Base-by-base conservation (phyloP, 2,888 invertebrate species). In the Serrognathus titanus region DNA sequence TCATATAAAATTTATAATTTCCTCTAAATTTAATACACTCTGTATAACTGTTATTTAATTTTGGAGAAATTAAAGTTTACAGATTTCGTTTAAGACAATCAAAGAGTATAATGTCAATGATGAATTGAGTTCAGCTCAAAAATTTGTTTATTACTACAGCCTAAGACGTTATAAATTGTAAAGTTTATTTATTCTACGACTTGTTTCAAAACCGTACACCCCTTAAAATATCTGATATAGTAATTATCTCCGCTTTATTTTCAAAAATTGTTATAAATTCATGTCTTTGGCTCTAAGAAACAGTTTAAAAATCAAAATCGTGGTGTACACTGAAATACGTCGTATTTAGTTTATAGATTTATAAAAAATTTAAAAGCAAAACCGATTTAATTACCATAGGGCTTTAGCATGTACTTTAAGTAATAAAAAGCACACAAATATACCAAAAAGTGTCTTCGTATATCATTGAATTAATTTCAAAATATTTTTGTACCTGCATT, bases 401-500 rank as follows among this genome's bases (percentile, higher is more conserved):
- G 53, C 51, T 53, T 53, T 56, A 56, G 50, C 45, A 47, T 45
- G 36, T 50, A 49, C 38, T 48, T 48, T 45, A 57, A 63, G 61
- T 51, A 51, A 55, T 41, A 57, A 63, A 16, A 59, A 66, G 68
- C 68, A 70, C 63, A 63, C 66, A 74, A 65, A 63, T 68, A 74
- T 74, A 75, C 75, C 76, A 75, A 73, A 69, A 74, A 71, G 75
- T 76, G 76, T 76, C 75, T 76, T 76, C 71, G 73, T 67, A 66
- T 67, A 62, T 58, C 58, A 51, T 58, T 55, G 43, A 55, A 38
- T 58, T 51, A 36, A 55, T 53, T 54, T 48, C 6, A 31, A 39
- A 40, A 58, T 58, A 55, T 51, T 54, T 58, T 58, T 46, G 58
- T 58, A 58, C 58, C 59, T 59, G 59, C 39, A 36, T 12, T 47